These are phyloP conservation scores for Neodiprion lecontei DNA, from an alignment of 1,140 invertebrate species.

Conservation along the genomic window DNA sequence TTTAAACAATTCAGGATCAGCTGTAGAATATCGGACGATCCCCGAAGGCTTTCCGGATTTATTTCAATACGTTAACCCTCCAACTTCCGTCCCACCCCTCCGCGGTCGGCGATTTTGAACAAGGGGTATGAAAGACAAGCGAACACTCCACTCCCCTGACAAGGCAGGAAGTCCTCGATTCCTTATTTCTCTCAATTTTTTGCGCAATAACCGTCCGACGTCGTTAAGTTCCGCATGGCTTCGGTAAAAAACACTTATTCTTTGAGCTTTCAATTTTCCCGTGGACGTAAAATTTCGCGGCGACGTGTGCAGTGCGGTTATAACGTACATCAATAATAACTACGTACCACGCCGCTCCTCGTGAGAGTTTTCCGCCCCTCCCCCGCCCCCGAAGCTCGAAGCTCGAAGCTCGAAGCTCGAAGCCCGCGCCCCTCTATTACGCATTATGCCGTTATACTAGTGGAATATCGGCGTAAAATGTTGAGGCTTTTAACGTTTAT, in stretches of 20 bases:
- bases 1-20: too few relatives aligned
- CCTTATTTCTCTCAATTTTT: too few relatives aligned
- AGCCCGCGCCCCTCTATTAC: constrained; percentile 15
- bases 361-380: not conserved
- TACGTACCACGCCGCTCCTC: not conserved
- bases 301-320: not conserved
- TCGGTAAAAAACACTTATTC: not conserved
- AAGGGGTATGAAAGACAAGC: too few relatives aligned
- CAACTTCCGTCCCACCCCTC: too few relatives aligned
- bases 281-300: not conserved
- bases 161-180: too few relatives aligned
- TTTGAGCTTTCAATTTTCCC: not conserved
- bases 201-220: too few relatives aligned
- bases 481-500: constrained; percentile 42
- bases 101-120: too few relatives aligned
- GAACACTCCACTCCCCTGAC: too few relatives aligned
- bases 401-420: constrained; percentile 19
- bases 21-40: too few relatives aligned
- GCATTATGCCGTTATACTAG: constrained; percentile 3
- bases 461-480: constrained; percentile 26
- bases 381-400: constrained; percentile 18
- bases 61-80: too few relatives aligned
- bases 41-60: too few relatives aligned
- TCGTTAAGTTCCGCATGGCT: too few relatives aligned
- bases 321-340: not conserved